Evolutionary conservation across 2,888 invertebrate species (phyloP).

Genomic region (Aelia acuminata): DNA sequence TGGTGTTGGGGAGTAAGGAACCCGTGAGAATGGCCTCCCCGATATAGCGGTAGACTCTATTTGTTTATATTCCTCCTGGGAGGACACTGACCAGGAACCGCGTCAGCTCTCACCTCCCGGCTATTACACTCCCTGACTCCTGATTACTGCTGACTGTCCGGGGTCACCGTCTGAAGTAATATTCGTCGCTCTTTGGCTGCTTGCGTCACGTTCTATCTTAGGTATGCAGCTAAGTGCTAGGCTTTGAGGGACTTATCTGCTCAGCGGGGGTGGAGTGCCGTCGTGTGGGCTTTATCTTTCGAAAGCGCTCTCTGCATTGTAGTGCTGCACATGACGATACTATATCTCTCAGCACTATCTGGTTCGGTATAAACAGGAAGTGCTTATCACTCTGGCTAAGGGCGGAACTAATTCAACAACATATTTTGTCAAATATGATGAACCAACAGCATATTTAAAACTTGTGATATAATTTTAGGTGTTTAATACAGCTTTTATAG

Average conservation of each 20-base stretch:
- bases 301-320: background rate
- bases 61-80: background rate
- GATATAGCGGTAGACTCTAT: background rate
- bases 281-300: constrained; percentile 15
- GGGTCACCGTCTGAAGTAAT: background rate
- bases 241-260: background rate
- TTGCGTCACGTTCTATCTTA: background rate
- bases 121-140: background rate
- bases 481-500: no score
- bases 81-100: constrained; percentile 1
- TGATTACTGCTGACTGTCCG: background rate
- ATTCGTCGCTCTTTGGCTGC: background rate
- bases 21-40: constrained; percentile 13
- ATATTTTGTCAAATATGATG: background rate
- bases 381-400: background rate
- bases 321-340: background rate
- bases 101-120: background rate
- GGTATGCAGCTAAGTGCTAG: background rate
- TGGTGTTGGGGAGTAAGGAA: constrained; percentile 3
- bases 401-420: background rate
- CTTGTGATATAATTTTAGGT: background rate
- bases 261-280: background rate
- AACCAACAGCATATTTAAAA: background rate
- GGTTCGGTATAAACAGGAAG: background rate
- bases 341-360: background rate